Evolutionary conservation across 1,140 invertebrate genomes (phyloP).

Genomic region (Philotrypesis tridentata): DNA sequence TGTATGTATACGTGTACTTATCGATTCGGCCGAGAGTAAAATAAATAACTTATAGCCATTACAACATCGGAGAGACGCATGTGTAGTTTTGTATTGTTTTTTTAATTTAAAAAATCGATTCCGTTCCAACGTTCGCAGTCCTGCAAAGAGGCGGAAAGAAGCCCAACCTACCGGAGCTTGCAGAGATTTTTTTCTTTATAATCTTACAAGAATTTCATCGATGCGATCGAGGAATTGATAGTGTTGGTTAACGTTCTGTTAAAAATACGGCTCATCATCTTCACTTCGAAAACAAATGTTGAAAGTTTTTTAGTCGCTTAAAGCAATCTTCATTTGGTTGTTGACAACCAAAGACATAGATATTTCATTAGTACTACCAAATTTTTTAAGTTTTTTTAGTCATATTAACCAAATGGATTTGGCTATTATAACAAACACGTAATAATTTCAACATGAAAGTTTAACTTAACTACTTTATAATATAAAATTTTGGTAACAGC

Average conservation of each 20-base stretch:
- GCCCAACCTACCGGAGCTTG: conserved; percentile 35
- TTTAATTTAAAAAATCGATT: not conserved
- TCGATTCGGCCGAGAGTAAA: conserved; percentile 16
- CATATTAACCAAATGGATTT: not conserved
- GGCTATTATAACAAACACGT: conserved; percentile 13
- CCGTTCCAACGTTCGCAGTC: not conserved
- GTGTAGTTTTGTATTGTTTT: not conserved
- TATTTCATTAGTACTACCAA: not conserved
- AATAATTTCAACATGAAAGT: conserved; percentile 13
- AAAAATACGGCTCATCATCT: not conserved
- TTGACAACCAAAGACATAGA: not conserved
- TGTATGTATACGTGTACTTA: conserved; percentile 14
- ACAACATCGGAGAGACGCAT: conserved; percentile 7
- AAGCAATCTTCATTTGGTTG: not conserved
- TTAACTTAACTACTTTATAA: conserved; percentile 7
- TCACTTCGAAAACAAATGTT: not conserved
- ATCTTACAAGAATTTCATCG: not conserved
- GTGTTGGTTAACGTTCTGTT: not conserved
- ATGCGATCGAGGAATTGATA: conserved; percentile 25
- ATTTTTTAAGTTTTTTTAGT: not conserved
- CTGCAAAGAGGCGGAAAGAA: conserved; percentile 33
- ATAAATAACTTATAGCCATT: conserved; percentile 32
- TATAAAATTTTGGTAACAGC: not conserved
- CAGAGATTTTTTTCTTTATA: conserved; percentile 2
- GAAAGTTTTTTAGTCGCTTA: not conserved